A percentile compares a stretch with the other conserved stretches of the same genome.
Conservation (phyloP, 2,797 vertebrate species). For the Eulemur mongoz region DNA sequence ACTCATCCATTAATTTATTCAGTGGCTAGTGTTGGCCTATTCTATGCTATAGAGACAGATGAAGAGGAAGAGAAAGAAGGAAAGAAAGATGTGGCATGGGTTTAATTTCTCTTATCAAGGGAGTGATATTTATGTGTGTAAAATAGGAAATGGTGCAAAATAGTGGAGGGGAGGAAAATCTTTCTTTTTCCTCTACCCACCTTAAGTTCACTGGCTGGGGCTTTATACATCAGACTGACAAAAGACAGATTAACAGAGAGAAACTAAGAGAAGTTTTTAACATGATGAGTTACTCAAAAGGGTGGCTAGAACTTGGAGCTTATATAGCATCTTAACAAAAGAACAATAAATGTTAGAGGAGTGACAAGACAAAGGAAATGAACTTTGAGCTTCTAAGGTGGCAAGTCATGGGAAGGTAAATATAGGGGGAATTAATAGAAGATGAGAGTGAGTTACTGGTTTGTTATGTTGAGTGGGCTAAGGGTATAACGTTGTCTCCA, state of each 20-base stretch:
- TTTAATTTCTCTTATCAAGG: slow-evolving; percentile 17
- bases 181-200: neutral
- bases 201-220: neutral
- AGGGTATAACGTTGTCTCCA: neutral
- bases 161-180: neutral
- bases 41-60: neutral
- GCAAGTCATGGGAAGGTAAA: neutral
- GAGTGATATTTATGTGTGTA: neutral
- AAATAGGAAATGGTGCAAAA: neutral
- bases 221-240: neutral
- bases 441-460: neutral
- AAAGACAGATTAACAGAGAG: neutral
- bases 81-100: neutral
- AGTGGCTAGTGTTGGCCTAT: neutral
- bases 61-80: neutral
- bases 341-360: neutral
- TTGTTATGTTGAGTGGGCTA: neutral
- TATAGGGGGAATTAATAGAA: neutral
- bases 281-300: neutral
- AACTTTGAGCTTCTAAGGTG: neutral
- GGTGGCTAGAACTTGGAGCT: neutral
- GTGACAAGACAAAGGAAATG: neutral
- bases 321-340: neutral
- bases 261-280: neutral
- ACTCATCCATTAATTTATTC: neutral